Evolutionary conservation across 2,888 invertebrate species (phyloP), one percentile per base, ranked within the genome.

Genomic region (Zaprionus bogoriensis): DNA sequence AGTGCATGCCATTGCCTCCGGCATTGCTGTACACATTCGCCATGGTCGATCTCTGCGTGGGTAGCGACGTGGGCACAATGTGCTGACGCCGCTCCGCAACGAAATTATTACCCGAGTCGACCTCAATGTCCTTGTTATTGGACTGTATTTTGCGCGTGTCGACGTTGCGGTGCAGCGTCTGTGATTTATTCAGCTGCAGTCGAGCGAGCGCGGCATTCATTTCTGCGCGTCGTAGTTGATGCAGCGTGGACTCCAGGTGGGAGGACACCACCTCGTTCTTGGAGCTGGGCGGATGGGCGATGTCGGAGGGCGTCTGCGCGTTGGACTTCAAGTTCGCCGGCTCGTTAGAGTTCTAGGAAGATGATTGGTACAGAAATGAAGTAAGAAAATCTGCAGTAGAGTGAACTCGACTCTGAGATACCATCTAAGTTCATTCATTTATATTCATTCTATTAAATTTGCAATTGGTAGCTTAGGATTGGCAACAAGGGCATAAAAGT

Each of bases 121-220:
- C 88, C 73, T 90, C 89, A 53, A 91, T 91, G 75, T 91, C 91
- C 80, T 91, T 91, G 39, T 90, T 91, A 65, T 91, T 89, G 47
- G 91, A 91, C 78, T 91, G 91, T 54, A 91, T 91, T 83, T 91
- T 91, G 7, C 90, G 88, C 19, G 82, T 78, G 70, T 91, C 91
- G 19, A 91, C 89, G 63, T 89, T 88, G 42, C 90, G 88, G 41
- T 90, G 88, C 59, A 87, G 89, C 69, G 79, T 55, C 1, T 82
- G 67, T 4, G 87, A 84, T 77, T 89, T 90, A 74, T 89, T 90
- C 47, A 64, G 9, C 7, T 53, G 62, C 30, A 55, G 58, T 36
- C 47, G 5, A 5, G 51, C 62, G n/a, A 51, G 32, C n/a, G n/a
- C n/a, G n/a, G n/a, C n/a, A n/a, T n/a, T n/a, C n/a, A n/a, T n/a